Conservation (phyloP, 2,113 vertebrate species). For the Nibea albiflora region DNA sequence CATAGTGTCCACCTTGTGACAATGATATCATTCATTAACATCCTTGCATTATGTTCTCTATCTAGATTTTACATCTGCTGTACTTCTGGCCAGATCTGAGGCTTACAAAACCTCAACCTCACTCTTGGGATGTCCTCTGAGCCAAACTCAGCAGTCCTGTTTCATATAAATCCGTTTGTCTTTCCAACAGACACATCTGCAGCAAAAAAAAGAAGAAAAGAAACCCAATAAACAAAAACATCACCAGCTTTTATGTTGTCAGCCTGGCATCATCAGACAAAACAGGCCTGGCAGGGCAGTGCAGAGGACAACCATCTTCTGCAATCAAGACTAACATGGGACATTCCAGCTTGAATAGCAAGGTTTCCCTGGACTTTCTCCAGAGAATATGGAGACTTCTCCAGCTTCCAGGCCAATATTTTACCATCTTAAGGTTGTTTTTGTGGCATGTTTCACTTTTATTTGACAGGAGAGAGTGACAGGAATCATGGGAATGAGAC, state of each 20-base stretch:
- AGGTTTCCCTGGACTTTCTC: background rate
- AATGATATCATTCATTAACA: background rate
- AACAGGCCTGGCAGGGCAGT: constrained; percentile 25
- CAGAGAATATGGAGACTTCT: background rate
- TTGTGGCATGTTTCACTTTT: constrained; percentile 9
- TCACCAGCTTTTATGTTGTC: constrained; percentile 47
- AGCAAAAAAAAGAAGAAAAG: background rate
- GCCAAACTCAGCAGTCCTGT: constrained; percentile 25
- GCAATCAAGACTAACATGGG: background rate
- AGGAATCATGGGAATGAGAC: constrained; percentile 29
- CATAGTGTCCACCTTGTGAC: too few species aligned
- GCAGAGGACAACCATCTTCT: constrained; percentile 26
- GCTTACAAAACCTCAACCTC: constrained; percentile 27
- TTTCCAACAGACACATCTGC: constrained; percentile 52
- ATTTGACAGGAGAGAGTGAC: background rate
- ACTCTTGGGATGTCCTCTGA: background rate
- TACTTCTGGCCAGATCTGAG: constrained; percentile 23
- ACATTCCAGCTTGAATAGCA: constrained; percentile 5
- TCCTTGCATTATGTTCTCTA: background rate
- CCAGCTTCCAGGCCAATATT: background rate
- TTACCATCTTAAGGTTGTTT: background rate
- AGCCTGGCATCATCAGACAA: constrained; percentile 45
- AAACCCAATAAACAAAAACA: constrained; percentile 46
- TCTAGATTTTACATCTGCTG: constrained; percentile 31
- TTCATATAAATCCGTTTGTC: constrained; percentile 42